Evolutionary conservation across 92 coral and sea anemone species (phyloP), one percentile per base, ranked within the genome.

Genomic region (Scolanthus callimorphus): DNA sequence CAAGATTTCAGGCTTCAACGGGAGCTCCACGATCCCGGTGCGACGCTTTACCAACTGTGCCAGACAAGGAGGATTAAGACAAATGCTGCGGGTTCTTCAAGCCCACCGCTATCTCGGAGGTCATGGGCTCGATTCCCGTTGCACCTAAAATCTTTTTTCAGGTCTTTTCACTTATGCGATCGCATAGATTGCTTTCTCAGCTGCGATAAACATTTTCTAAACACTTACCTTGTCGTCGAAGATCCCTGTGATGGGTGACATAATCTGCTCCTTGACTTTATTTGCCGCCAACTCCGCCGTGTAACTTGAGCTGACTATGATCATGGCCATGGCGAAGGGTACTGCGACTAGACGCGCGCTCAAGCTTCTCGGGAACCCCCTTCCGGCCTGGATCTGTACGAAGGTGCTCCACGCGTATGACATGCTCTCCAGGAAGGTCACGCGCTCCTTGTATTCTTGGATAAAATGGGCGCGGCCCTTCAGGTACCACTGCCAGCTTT

Each of bases 271-370:
- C 59, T 80, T 83, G 29, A 90, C 97, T 55, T 76, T 79, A 27
- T 69, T 70, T 4, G 97, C 97, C 15, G 97, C 94, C 21, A 90
- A 57, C 31, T 85, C 89, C 0, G 97, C 97, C 2, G 97, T 90
- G 59, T 90, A 90, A 20, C 85, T 77, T 0, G 94, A 78, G 29
- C 71, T 83, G 11, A 85, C 73, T 43, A 90, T 85, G 10, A 85
- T 24, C 90, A 77, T 90, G 10, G 86, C 76, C 45, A 85, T 81
- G 6, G 94, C 86, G 49, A 90, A 90, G 58, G 68, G 77, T 25
- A 77, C 38, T 0, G 90, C 80, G 0, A 85, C 82, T 11, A 90
- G 49, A 39, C 97, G 89, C 20, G 86, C 80, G 65, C 89, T 70
- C 2, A 73, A 59, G 59, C 97, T 85, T 30, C 70, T 81, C 0